These are phyloP conservation scores for Enoplosus armatus DNA, from an alignment of 2,797 vertebrate species.

Conservation along the genomic window DNA sequence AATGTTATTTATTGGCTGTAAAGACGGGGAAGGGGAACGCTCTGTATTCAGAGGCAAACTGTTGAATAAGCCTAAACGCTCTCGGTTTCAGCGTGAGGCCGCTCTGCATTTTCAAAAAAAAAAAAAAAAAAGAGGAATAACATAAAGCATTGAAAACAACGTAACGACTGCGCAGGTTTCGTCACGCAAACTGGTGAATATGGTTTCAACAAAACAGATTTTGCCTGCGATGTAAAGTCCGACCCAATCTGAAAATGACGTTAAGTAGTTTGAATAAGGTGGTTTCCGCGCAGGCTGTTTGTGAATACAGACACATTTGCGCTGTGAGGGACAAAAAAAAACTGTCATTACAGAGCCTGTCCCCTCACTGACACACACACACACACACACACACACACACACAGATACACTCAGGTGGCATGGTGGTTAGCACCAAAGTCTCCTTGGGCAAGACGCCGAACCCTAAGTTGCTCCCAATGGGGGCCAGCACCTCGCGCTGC, in stretches of 20 bases:
- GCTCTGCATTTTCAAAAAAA: background rate
- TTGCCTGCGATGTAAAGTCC: background rate
- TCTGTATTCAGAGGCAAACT: conserved; percentile 18
- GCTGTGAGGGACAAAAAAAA: background rate
- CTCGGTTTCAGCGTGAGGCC: conserved; percentile 40
- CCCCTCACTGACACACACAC: background rate
- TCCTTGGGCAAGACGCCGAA: no score
- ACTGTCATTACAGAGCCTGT: background rate
- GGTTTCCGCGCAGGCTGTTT: background rate
- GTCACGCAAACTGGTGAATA: background rate
- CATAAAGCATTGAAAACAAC: background rate
- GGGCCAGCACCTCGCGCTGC: no score
- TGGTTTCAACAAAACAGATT: background rate
- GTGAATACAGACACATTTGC: background rate
- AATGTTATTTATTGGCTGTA: conserved; percentile 38
- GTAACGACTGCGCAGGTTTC: no score
- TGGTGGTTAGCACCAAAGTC: no score
- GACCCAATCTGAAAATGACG: conserved; percentile 4
- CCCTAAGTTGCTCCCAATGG: no score
- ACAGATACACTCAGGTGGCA: background rate
- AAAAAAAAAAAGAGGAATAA: conserved; percentile 11
- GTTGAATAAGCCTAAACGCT: conserved; percentile 37
- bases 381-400: background rate
- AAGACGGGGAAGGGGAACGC: conserved; percentile 10
- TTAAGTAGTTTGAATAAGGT: background rate